Evolutionary conservation across 2,113 vertebrate species (phyloP), one percentile per base, ranked within the genome.

Genomic region (Apodemus sylvaticus): DNA sequence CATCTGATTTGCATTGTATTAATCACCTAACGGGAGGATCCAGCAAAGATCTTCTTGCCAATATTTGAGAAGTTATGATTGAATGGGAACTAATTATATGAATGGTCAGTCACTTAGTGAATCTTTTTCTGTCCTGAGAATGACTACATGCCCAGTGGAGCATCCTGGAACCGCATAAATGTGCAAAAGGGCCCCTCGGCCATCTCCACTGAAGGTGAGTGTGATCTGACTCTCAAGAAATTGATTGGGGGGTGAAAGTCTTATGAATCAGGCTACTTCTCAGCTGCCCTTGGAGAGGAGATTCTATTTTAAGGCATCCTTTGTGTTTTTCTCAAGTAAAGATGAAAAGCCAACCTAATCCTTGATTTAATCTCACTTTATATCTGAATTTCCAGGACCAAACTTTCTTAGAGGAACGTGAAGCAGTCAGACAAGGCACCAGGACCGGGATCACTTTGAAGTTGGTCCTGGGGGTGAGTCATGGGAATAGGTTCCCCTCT

Each of bases 1-100:
- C 92, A 94, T 96, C 88, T 85, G 58, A 95, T 96, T 97, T 96
- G 70, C 93, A 94, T 92, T 86, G 62, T 86, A 55, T 94, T 94
- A 93, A 34, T 96, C 70, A 90, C 66, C 85, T 82, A 92, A 20
- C 55, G 90, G 86, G 92, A 86, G 58, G 60, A 86, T 85, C 70
- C 87, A 71, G 9, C 53, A 92, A 94, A 90, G 79, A 92, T 87
- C 51, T 51, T 76, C 34, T 74, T 70, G 77, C 87, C 60, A 66
- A 22, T n/a, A 42, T 51, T 62, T 42, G 36, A 51, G 51, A 94
- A 85, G 58, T 91, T 93, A 60, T 66, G 19, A 82, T 17, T 93
- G 73, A 87, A 74, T 68, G 31, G 31, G 76, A 97, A 77, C 71
- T 88, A 96, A 96, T 90, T 92, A 66, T 53, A 55, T 71, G 94